These are phyloP conservation scores for Enteromius unitaeniatus DNA, from an alignment of 2,797 vertebrate genomes.

Conservation along the genomic window DNA sequence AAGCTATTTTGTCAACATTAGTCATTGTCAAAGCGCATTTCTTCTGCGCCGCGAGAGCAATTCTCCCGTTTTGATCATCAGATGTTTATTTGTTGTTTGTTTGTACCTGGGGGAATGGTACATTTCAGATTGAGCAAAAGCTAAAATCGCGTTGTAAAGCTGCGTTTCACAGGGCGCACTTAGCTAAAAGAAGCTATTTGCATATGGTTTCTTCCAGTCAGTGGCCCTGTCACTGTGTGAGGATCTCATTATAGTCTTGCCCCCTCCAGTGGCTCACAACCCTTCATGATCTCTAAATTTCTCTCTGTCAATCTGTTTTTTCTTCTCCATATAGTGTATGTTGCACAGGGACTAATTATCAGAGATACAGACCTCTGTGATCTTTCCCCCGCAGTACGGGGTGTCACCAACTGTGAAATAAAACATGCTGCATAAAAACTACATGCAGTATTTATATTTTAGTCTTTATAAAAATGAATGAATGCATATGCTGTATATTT, in stretches of 20 bases:
- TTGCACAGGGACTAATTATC: conserved; percentile 59
- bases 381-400: conserved; percentile 38
- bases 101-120: conserved; percentile 44
- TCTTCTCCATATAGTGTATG: conserved; percentile 33
- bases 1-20: conserved; percentile 55
- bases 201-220: conserved; percentile 44
- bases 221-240: conserved; percentile 42
- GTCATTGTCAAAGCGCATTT: conserved; percentile 39
- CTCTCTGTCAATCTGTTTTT: conserved; percentile 52
- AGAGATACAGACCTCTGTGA: conserved; percentile 53
- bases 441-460: not conserved
- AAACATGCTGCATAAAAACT: conserved; percentile 28
- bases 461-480: not conserved
- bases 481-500: not conserved
- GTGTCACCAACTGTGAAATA: conserved; percentile 5
- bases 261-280: conserved; percentile 51
- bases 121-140: conserved; percentile 32
- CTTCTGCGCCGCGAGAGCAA: conserved; percentile 11
- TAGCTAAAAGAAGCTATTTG: conserved; percentile 53
- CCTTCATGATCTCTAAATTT: conserved; percentile 60
- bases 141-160: conserved; percentile 45
- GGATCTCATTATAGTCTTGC: conserved; percentile 56
- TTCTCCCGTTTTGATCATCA: conserved; percentile 53
- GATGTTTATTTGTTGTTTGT: conserved; percentile 51
- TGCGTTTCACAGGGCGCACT: conserved; percentile 53